A percentile compares a stretch with the other conserved stretches of the same genome.
phyloP scores from a whole-genome alignment of 2,797 vertebrate species.

The Anolis apletophallus region DNA sequence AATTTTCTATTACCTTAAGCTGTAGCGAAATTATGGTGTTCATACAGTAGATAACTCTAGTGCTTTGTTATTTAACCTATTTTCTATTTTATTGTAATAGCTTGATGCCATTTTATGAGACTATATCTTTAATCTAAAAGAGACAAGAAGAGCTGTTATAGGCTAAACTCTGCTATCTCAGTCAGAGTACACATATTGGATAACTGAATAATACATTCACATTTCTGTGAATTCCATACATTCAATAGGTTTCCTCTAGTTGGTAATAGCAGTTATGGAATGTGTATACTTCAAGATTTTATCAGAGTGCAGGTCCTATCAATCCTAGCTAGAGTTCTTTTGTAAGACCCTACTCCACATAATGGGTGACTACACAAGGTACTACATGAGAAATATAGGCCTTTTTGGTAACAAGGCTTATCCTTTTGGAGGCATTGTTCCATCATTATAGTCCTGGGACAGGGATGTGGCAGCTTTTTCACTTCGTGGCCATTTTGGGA shows the following conservation, averaged over 20 bases:
- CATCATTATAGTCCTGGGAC: conserved; percentile 2
- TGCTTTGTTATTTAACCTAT: neutral
- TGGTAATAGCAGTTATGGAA: too few species aligned
- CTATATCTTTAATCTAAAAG: neutral
- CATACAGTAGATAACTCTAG: neutral
- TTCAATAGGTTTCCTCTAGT: too few species aligned
- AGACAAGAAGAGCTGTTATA: neutral
- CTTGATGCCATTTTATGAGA: neutral
- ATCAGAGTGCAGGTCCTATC: too few species aligned
- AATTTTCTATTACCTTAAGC: neutral
- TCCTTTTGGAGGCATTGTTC: neutral
- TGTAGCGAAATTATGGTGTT: neutral
- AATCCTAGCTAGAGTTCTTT: neutral
- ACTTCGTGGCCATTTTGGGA: neutral
- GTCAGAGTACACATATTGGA: too few species aligned
- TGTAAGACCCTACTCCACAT: neutral
- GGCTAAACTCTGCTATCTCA: too few species aligned
- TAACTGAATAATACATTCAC: too few species aligned
- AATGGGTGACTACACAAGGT: neutral
- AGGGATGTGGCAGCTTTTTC: neutral
- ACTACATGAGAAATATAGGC: neutral
- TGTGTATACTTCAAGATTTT: too few species aligned
- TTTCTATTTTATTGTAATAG: neutral
- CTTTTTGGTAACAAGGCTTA: neutral
- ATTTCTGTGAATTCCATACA: too few species aligned